Evolutionary conservation across 1,140 invertebrate species (phyloP).

Genomic region (Himalopsyche phryganea): DNA sequence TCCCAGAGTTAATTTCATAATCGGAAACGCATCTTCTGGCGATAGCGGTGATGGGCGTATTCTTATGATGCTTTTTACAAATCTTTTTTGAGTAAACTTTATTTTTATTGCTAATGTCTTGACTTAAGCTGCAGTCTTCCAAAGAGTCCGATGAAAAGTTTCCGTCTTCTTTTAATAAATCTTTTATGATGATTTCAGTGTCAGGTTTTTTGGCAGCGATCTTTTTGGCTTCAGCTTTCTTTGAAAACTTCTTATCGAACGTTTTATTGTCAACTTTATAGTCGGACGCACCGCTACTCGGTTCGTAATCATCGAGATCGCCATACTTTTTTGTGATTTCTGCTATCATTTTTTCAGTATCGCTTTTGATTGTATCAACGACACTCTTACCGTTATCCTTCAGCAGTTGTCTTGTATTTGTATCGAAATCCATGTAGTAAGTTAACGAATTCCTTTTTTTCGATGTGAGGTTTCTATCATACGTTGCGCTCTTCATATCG

Average conservation of each 20-base stretch:
- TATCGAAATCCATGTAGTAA: constrained; percentile 56
- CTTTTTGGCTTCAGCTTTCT: constrained; percentile 27
- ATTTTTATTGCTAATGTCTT: constrained; percentile 53
- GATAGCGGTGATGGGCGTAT: constrained; percentile 42
- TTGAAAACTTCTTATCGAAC: constrained; percentile 10
- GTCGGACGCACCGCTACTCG: constrained; percentile 38
- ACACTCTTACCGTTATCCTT: constrained; percentile 58
- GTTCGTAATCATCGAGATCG: constrained; percentile 55
- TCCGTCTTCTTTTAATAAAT: constrained; percentile 55
- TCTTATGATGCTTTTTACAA: constrained; percentile 54
- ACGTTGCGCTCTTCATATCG: neutral
- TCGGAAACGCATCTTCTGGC: constrained; percentile 67
- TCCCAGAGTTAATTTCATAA: constrained; percentile 66
- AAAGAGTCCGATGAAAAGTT: constrained; percentile 75
- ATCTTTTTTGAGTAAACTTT: constrained; percentile 51
- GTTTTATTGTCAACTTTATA: constrained; percentile 40
- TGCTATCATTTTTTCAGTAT: constrained; percentile 61
- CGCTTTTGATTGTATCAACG: constrained; percentile 57
- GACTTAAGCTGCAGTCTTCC: constrained; percentile 63
- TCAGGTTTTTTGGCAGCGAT: constrained; percentile 11
- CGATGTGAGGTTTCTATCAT: constrained; percentile 31
- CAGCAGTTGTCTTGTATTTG: constrained; percentile 41
- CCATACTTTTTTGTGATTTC: constrained; percentile 60
- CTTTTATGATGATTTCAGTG: constrained; percentile 19
- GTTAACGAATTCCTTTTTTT: constrained; percentile 54